Evolutionary conservation across 2,888 invertebrate species (phyloP).

Genomic region (Erynnis tages): DNA sequence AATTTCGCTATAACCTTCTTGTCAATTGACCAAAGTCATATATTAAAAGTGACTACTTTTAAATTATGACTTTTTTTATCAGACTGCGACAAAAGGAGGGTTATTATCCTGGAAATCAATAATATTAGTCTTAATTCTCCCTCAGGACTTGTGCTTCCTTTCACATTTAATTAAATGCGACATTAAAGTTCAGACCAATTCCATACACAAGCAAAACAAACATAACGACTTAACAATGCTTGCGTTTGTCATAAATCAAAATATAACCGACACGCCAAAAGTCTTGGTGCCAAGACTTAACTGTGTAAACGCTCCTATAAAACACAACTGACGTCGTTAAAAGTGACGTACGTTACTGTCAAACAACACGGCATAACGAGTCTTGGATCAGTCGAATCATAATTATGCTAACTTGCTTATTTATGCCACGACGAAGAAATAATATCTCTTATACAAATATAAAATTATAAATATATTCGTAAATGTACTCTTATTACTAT

Average conservation of each 20-base stretch:
- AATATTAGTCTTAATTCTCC: background rate
- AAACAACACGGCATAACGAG: constrained; percentile 16
- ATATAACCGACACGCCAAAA: no score
- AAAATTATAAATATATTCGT: constrained; percentile 4
- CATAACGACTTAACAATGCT: no score
- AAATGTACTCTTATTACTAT: background rate
- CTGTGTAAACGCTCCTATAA: no score
- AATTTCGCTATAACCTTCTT: no score
- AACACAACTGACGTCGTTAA: constrained; percentile 19
- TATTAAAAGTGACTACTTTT: no score
- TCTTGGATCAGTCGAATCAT: constrained; percentile 24
- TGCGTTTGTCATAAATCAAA: no score
- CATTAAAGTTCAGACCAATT: no score
- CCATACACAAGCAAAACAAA: no score
- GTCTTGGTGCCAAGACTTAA: no score
- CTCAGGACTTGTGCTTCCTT: background rate
- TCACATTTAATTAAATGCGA: constrained; percentile 4
- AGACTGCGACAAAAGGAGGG: background rate
- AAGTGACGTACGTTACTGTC: constrained; percentile 11
- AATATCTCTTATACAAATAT: constrained; percentile 1
- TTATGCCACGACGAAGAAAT: constrained; percentile 8
- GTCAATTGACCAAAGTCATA: no score
- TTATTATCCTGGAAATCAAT: background rate
- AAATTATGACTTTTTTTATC: background rate
- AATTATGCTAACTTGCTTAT: constrained; percentile 6